Evolutionary conservation across 2,113 vertebrate genomes (phyloP), one percentile per base, ranked within the genome.

Genomic region (Aphyosemion australe): DNA sequence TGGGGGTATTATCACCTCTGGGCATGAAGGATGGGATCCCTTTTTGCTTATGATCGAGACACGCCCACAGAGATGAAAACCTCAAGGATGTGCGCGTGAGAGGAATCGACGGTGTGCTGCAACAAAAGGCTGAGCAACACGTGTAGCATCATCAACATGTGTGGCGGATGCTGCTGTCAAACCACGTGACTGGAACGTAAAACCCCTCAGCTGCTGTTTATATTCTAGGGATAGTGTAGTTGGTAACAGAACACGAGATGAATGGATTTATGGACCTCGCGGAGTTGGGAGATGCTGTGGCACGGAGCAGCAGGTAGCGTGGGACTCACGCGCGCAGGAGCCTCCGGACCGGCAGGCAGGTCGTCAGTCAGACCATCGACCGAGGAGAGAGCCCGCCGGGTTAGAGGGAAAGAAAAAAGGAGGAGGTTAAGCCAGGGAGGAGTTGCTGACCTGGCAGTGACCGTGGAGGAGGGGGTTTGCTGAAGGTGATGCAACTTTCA

Each of bases 401-500:
- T 47, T 46, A 32, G 8, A 71, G 46, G n/a, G 0, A 42, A 8
- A 32, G 31, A 13, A 31, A 60, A 32, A 2, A 12, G 63, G 61
- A 37, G 61, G 48, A 39, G 46, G 19, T 39, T 50, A 19, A 37
- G n/a, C n/a, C n/a, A n/a, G 64, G 49, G 57, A 75, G 56, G 69
- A 72, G 39, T 53, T 2, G 46, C 39, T 65, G 57, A 42, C 26
- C 48, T 1, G 42, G 31, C 26, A 32, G 41, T 64, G 58, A 56
- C 16, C 49, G 51, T 60, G 19, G 43, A 19, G 37, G 12, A 18
- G 45, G 15, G 16, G 9, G 16, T 39, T 8, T 8, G 45, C 8
- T 15, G 45, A 51, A 71, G 53, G 78, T 87, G 84, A 84, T 79
- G 85, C 76, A 84, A 87, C 61, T 74, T 61, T 42, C 13, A 55